Evolutionary conservation across 2,113 vertebrate genomes (phyloP).

Genomic region (Nibea albiflora): DNA sequence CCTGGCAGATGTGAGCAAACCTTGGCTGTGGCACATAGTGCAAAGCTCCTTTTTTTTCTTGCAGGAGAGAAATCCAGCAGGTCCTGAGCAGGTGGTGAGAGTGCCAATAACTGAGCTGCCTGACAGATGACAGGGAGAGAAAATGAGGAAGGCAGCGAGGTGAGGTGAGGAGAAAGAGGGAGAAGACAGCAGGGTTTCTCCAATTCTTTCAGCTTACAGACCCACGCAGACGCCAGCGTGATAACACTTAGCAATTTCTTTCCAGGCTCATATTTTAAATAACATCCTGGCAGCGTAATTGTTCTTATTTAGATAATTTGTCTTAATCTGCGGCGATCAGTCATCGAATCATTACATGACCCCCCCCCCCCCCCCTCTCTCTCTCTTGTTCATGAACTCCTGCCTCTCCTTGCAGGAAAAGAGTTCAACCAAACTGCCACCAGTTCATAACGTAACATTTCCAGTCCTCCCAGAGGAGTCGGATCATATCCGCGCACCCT

Average conservation of each 20-base stretch:
- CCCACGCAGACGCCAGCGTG: not conserved
- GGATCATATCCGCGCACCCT: constrained; percentile 33
- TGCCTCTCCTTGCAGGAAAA: not conserved
- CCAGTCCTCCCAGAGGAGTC: constrained; percentile 41
- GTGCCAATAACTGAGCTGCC: constrained; percentile 71
- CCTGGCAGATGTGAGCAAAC: constrained; percentile 55
- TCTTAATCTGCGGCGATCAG: not conserved
- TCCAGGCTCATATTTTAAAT: not conserved
- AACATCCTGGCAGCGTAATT: not conserved
- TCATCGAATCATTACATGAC: constrained; percentile 1
- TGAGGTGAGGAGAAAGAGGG: constrained; percentile 55
- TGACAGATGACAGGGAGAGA: constrained; percentile 60
- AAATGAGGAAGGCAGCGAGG: constrained; percentile 56
- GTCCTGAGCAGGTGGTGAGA: constrained; percentile 63
- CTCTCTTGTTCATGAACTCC: not conserved
- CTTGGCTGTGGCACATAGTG: constrained; percentile 53
- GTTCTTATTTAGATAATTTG: constrained; percentile 13
- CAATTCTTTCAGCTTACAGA: constrained; percentile 17
- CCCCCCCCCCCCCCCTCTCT: no score
- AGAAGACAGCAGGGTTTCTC: constrained; percentile 13
- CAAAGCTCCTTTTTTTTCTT: constrained; percentile 56
- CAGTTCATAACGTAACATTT: constrained; percentile 40
- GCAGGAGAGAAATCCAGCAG: constrained; percentile 65
- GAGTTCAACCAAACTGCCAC: constrained; percentile 54
- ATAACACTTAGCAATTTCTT: constrained; percentile 4